A percentile compares a stretch with the other conserved stretches of the same genome.
These are phyloP conservation scores for Crematogaster levior DNA, from an alignment of 2,888 invertebrate genomes.

Conservation along the genomic window DNA sequence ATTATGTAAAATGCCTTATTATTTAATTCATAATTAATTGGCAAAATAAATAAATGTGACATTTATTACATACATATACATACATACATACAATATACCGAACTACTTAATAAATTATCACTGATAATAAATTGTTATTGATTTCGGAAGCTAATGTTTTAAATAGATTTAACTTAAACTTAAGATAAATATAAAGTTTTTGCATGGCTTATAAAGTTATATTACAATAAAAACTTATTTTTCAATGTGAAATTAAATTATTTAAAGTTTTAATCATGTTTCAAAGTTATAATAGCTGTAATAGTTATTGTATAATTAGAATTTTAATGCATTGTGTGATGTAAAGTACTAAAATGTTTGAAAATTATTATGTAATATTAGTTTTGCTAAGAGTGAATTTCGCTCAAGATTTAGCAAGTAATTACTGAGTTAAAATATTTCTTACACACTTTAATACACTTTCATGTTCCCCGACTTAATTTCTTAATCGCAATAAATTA, in stretches of 20 bases:
- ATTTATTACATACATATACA: background rate
- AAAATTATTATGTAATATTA: constrained; percentile 1
- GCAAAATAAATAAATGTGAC: background rate
- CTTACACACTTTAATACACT: background rate
- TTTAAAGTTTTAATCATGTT: background rate
- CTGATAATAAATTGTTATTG: too few relatives aligned
- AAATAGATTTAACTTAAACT: too few relatives aligned
- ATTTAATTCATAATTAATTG: background rate
- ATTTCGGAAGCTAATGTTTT: too few relatives aligned
- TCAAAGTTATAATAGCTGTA: background rate
- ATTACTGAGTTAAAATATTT: background rate
- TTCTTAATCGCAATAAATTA: background rate
- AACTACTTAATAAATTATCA: background rate
- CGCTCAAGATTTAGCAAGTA: background rate
- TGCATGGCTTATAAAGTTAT: background rate
- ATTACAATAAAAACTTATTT: too few relatives aligned
- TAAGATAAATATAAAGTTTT: too few relatives aligned
- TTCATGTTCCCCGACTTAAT: background rate
- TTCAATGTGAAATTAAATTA: too few relatives aligned
- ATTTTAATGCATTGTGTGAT: background rate
- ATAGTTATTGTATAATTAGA: constrained; percentile 10
- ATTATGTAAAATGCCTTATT: background rate
- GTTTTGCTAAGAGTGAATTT: background rate
- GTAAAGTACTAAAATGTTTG: background rate
- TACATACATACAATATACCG: background rate